Conservation (phyloP, 2,888 invertebrate species). For the Dexiosoma caninum region DNA sequence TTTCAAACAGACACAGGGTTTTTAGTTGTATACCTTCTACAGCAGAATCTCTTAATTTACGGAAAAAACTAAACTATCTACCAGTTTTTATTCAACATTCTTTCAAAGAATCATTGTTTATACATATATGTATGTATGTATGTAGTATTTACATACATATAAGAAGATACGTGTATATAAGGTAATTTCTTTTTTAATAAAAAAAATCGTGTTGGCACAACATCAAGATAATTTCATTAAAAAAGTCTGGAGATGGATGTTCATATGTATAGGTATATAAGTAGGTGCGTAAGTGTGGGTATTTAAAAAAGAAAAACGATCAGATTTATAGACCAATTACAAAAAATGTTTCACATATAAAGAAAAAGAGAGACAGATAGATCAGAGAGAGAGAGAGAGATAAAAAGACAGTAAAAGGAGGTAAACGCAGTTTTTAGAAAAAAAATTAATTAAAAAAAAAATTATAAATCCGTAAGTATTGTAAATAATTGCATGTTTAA, state of each 20-base stretch:
- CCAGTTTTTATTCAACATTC: too few species aligned
- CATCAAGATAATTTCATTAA: slow-evolving; percentile 53
- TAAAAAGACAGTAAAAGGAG: slow-evolving; percentile 6
- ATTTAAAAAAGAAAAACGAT: slow-evolving; percentile 31
- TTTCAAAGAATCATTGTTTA: too few species aligned
- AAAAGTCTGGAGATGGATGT: slow-evolving; percentile 11
- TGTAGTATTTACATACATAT: too few species aligned
- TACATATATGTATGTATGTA: not conserved
- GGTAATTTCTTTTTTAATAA: not conserved
- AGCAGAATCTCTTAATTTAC: too few species aligned
- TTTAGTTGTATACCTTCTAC: too few species aligned
- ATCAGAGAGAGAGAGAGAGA: slow-evolving; percentile 37
- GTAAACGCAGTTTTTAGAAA: slow-evolving; percentile 8
- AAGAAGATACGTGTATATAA: too few species aligned
- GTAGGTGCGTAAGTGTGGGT: not conserved
- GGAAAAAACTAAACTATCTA: too few species aligned
- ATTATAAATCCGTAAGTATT: not conserved
- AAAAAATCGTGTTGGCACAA: slow-evolving; percentile 48
- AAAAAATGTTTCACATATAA: slow-evolving; percentile 34
- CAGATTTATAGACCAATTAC: slow-evolving; percentile 50
- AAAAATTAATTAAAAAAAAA: not conserved
- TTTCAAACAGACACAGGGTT: too few species aligned
- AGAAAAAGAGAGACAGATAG: slow-evolving; percentile 31
- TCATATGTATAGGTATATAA: not conserved
- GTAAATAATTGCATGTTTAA: slow-evolving; percentile 16